Conservation (phyloP, 1,140 invertebrate genomes). For the Micrasema longulum region DNA sequence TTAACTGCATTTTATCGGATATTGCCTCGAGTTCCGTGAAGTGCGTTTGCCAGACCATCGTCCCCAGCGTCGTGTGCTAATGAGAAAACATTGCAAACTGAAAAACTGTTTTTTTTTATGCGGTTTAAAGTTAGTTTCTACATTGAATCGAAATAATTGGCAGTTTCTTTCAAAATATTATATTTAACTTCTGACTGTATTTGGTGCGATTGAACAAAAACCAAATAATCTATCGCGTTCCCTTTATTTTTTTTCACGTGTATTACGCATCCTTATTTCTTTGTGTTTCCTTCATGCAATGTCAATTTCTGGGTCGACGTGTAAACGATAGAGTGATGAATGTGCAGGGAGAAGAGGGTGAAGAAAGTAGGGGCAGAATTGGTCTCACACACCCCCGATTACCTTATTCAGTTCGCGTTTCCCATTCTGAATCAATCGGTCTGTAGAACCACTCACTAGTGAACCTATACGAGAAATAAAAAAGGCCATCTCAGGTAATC, state of each 20-base stretch:
- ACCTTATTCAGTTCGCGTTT: slow-evolving; percentile 45
- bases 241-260: neutral
- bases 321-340: slow-evolving; percentile 17
- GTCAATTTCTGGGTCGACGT: neutral
- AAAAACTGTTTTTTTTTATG: no score
- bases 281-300: neutral
- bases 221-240: neutral
- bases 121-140: neutral
- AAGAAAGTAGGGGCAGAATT: neutral
- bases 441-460: slow-evolving; percentile 24
- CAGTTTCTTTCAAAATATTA: neutral
- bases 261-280: neutral
- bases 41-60: no score
- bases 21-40: no score
- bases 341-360: neutral
- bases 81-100: no score
- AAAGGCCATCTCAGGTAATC: neutral
- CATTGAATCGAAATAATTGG: neutral
- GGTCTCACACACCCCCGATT: neutral
- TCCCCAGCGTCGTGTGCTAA: no score
- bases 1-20: no score
- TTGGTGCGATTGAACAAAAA: neutral
- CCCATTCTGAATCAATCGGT: slow-evolving; percentile 52
- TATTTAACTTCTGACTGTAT: neutral
- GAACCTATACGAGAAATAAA: neutral